These are phyloP conservation scores for Meles meles DNA, from an alignment of 2,113 vertebrate genomes.

Conservation along the genomic window DNA sequence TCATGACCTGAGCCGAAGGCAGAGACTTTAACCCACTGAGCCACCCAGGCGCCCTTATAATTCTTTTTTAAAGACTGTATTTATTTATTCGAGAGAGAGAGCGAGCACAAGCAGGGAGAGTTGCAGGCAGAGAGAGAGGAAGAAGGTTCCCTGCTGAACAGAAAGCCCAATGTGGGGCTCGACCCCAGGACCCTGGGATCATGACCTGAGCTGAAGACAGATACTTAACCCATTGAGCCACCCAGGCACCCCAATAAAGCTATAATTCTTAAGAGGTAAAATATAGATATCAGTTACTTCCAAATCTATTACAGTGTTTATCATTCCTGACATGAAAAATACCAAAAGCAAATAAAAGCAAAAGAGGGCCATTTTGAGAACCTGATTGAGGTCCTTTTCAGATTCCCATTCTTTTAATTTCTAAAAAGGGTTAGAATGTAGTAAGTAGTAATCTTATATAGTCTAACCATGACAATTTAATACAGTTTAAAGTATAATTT, in stretches of 20 bases:
- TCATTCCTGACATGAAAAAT: conserved; percentile 58
- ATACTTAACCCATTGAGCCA: neutral
- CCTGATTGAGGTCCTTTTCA: neutral
- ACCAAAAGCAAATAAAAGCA: conserved; percentile 1
- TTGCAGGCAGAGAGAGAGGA: neutral
- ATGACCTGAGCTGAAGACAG: neutral
- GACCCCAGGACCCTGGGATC: neutral
- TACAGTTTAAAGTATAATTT: conserved; percentile 22
- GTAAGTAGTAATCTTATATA: neutral
- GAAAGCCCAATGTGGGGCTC: neutral
- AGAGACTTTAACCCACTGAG: too few species aligned
- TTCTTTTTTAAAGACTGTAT: neutral
- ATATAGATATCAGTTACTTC: conserved; percentile 53
- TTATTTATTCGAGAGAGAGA: neutral
- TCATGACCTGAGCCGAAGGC: too few species aligned
- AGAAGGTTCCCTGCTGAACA: neutral
- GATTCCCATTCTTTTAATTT: conserved; percentile 6
- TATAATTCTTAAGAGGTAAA: conserved; percentile 34
- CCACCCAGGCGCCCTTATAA: too few species aligned
- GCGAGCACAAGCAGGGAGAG: neutral
- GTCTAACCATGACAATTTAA: conserved; percentile 9
- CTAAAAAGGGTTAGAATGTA: conserved; percentile 40
- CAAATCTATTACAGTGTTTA: conserved; percentile 54
- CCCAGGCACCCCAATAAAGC: neutral
- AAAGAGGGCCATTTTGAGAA: neutral